Percentiles rank a stretch among this genome's conserved stretches.
These are phyloP conservation scores for Elmis aenea DNA, from an alignment of 2,888 invertebrate species.

Conservation along the genomic window DNA sequence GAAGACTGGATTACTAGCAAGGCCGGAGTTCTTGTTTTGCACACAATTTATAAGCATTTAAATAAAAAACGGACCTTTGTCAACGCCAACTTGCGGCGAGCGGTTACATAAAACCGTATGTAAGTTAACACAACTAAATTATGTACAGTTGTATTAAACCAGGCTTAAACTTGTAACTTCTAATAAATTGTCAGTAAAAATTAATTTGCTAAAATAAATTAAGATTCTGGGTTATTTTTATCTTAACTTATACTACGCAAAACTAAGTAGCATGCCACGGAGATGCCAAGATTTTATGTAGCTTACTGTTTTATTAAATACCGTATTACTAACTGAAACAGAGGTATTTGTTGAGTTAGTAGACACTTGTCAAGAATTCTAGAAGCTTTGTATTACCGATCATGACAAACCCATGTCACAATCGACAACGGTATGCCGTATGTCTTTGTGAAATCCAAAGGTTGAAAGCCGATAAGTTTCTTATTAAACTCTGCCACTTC, in stretches of 20 bases:
- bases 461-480: background rate
- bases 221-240: too few species aligned
- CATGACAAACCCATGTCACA: background rate
- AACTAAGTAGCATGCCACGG: too few species aligned
- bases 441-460: background rate
- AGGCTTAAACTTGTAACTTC: too few species aligned
- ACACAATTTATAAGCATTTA: constrained; percentile 22
- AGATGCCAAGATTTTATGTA: too few species aligned
- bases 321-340: background rate
- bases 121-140: too few species aligned
- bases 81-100: constrained; percentile 30
- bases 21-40: constrained; percentile 15
- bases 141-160: too few species aligned
- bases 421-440: background rate
- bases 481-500: too few species aligned
- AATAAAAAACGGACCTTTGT: constrained; percentile 32
- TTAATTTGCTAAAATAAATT: too few species aligned
- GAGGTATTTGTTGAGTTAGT: background rate
- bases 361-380: background rate
- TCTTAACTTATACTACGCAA: too few species aligned
- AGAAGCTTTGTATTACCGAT: background rate
- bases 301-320: background rate
- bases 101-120: constrained; percentile 10
- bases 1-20: constrained; percentile 19
- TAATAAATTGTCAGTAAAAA: too few species aligned